Base-by-base conservation (phyloP, 64 coral and sea anemone genomes). In the Montipora foliosa region DNA sequence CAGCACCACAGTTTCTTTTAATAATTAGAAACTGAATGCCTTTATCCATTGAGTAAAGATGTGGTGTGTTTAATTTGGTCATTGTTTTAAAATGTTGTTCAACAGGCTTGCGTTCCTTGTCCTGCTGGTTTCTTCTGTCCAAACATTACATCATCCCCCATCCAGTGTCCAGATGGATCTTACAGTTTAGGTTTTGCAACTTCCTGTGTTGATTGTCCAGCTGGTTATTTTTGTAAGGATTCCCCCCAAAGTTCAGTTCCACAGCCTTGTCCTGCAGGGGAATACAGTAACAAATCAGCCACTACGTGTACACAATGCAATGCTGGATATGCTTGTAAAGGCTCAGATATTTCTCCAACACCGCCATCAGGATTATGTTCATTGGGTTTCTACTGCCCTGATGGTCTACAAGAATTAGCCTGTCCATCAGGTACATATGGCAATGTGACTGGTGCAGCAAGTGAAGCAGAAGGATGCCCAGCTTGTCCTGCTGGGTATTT, bases 401-500 rank as follows among this genome's bases (percentile, higher is more conserved):
- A 99, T 99, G 97, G 97, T 11, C 46, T 11, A n/a, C 73, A 15
- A 15, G 92, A 93, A 51, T 75, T 67, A 20, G 89, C 93, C 13
- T 99, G 97, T 50, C 95, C 97, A 15, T 46, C 84, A 73, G 97
- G 97, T 61, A 99, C 89, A 61, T 99, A 80, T 96, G 97, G 97
- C 57, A 99, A 99, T 51, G 66, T 76, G 9, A 99, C 95, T 19
- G 89, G 95, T 17, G 95, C 98, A 19, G 66, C 95, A 45, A 78
- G 68, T 89, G 17, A 79, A 21, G 61, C 84, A 55, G 88, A 62
- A 83, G 95, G 98, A 20, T 99, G 98, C 90, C 89, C 75, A 13
- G 50, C 87, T 13, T 99, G 98, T 53, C 98, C 98, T 67, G 77
- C 98, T 45, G 98, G 98, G 17, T 99, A 78, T 75, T 99, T 87